Evolutionary conservation across 2,113 vertebrate genomes (phyloP).

Genomic region (Atractosteus spatula): DNA sequence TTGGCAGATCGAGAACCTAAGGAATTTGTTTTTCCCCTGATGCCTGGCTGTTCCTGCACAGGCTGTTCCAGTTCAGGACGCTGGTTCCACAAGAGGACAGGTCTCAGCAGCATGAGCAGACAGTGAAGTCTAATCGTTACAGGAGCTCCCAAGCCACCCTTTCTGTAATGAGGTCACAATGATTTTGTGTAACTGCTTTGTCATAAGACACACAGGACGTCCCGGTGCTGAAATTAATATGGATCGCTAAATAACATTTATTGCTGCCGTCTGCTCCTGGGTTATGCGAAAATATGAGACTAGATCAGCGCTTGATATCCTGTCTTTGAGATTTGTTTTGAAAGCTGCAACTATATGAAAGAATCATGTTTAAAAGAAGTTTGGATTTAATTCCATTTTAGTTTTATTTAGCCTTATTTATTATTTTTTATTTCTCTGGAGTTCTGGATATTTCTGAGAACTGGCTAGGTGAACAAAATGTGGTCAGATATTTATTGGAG

Average conservation of each 20-base stretch:
- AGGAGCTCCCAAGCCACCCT: neutral
- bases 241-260: conserved; percentile 1
- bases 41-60: neutral
- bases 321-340: too few relatives aligned
- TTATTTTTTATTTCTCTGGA: too few relatives aligned
- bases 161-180: neutral
- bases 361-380: too few relatives aligned
- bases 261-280: neutral
- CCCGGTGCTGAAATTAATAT: neutral
- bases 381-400: too few relatives aligned
- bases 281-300: too few relatives aligned
- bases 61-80: neutral
- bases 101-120: neutral
- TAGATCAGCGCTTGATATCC: too few relatives aligned
- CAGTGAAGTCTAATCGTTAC: conserved; percentile 2
- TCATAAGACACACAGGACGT: neutral
- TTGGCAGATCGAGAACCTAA: neutral
- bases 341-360: too few relatives aligned
- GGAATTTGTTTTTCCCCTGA: neutral
- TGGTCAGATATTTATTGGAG: too few relatives aligned
- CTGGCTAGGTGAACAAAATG: too few relatives aligned
- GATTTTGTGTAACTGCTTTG: conserved; percentile 5
- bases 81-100: neutral
- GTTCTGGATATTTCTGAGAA: too few relatives aligned
- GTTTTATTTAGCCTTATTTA: too few relatives aligned